Base-by-base conservation (phyloP, 2,113 vertebrate species). In the Australoheros scitulus region DNA sequence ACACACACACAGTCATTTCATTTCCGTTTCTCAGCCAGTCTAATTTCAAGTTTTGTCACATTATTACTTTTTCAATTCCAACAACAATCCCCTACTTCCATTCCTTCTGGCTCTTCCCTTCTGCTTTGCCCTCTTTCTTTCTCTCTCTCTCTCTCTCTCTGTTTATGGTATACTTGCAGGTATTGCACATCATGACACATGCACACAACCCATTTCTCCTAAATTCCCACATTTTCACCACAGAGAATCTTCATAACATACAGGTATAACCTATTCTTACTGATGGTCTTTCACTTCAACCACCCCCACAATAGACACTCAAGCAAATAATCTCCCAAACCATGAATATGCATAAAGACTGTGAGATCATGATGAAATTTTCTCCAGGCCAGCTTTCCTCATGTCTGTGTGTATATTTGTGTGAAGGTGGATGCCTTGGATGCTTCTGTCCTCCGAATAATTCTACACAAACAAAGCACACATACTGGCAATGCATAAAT, bases 31-130 rank as follows among this genome's bases (percentile, higher is more conserved):
- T 76, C 65, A 61, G 87, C 74, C 63, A 74, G 79, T 88, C 80
- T 89, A 89, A 91, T 93, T 93, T 92, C 8, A 50, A 77, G 77
- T 89, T 89, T 90, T 89, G 84, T 89, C 77, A 87, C 82, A 88
- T 92, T 92, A 93, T 91, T 91, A 87, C 88, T 91, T 92, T 90
- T 85, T 89, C 81, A 82, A 81, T 85, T 85, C 60, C 64, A 87
- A 88, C 80, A 92, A 88, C 84, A 82, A 83, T 61, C 74, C 77
- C 29, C 43, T 36, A n/a, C 79, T 82, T 88, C 41, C 59, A 82
- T 29, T 75, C 8, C 29, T 56, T 61, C 41, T 11, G 68, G 55
- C 58, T 79, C 24, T 68, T 43, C 20, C 7, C 17, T 77, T 85
- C 65, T 87, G 17, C 68, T 24, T 72, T 1, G 2, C n/a, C 5